phyloP scores from a whole-genome alignment of 2,888 invertebrate genomes.

The Chrysolina haemoptera region DNA sequence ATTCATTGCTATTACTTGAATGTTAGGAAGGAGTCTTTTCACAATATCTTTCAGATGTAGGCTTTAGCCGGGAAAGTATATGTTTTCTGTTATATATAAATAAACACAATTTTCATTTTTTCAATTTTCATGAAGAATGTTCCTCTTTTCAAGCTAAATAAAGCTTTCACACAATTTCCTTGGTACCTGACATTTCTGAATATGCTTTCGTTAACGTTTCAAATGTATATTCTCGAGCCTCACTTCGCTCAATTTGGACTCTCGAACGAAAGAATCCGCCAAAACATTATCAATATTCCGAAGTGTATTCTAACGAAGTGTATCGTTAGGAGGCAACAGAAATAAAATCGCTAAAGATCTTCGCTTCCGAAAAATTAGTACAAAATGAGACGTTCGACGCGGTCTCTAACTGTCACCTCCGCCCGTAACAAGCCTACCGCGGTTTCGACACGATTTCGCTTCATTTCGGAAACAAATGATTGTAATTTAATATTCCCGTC shows the following conservation, averaged over 20 bases:
- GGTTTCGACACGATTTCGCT: conserved; percentile 68
- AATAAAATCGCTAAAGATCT: conserved; percentile 30
- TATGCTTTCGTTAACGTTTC: too few species aligned
- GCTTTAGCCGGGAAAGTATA: too few species aligned
- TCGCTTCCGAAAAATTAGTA: conserved; percentile 38
- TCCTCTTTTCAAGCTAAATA: too few species aligned
- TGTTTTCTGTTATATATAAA: too few species aligned
- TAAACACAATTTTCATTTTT: too few species aligned
- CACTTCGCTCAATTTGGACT: not conserved
- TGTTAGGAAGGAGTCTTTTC: too few species aligned
- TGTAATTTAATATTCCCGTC: conserved; percentile 68
- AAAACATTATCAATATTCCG: conserved; percentile 48
- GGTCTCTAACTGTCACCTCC: conserved; percentile 37
- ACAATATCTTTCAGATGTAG: too few species aligned
- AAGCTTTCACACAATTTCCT: too few species aligned
- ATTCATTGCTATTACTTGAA: too few species aligned
- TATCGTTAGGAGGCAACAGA: conserved; percentile 48
- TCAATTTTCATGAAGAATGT: too few species aligned
- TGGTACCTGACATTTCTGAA: too few species aligned
- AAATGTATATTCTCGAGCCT: too few species aligned
- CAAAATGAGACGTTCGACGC: conserved; percentile 35
- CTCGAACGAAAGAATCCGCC: conserved; percentile 39
- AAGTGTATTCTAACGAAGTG: conserved; percentile 44
- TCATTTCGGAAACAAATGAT: conserved; percentile 71
- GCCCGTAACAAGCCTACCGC: conserved; percentile 67